Evolutionary conservation across 2,797 vertebrate species (phyloP).

Genomic region (Poecilia picta): DNA sequence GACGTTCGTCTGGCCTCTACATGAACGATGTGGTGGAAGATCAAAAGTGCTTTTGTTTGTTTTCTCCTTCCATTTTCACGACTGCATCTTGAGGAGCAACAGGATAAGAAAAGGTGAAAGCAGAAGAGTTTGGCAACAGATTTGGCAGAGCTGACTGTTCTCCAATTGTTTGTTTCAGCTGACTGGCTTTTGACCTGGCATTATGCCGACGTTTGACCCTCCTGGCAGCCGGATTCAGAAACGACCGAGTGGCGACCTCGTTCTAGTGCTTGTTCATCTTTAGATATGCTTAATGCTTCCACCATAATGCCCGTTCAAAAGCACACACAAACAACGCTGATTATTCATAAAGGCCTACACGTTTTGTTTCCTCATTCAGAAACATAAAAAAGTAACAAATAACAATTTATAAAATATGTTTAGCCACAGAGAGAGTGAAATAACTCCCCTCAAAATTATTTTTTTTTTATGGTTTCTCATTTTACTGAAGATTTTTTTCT

Average conservation of each 20-base stretch:
- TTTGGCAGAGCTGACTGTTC: conserved; percentile 86
- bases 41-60: conserved; percentile 40
- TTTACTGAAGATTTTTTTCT: conserved; percentile 33
- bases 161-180: conserved; percentile 37
- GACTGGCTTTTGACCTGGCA: conserved; percentile 42
- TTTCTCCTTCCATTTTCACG: conserved; percentile 30
- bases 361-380: conserved; percentile 61
- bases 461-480: conserved; percentile 3
- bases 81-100: conserved; percentile 19
- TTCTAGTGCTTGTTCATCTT: conserved; percentile 76
- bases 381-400: conserved; percentile 81
- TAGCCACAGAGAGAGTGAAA: conserved; percentile 79
- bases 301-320: conserved; percentile 68
- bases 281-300: conserved; percentile 79
- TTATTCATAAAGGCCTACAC: conserved; percentile 66
- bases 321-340: conserved; percentile 44
- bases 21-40: conserved; percentile 19
- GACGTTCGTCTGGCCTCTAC: conserved; percentile 15
- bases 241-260: conserved; percentile 24
- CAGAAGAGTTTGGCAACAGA: conserved; percentile 83
- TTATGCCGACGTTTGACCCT: conserved; percentile 29
- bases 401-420: conserved; percentile 78
- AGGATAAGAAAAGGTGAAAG: conserved; percentile 48
- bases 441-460: conserved; percentile 26
- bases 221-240: conserved; percentile 21